phyloP scores from a whole-genome alignment of 1,140 invertebrate species.

The Saccostrea glomerata region DNA sequence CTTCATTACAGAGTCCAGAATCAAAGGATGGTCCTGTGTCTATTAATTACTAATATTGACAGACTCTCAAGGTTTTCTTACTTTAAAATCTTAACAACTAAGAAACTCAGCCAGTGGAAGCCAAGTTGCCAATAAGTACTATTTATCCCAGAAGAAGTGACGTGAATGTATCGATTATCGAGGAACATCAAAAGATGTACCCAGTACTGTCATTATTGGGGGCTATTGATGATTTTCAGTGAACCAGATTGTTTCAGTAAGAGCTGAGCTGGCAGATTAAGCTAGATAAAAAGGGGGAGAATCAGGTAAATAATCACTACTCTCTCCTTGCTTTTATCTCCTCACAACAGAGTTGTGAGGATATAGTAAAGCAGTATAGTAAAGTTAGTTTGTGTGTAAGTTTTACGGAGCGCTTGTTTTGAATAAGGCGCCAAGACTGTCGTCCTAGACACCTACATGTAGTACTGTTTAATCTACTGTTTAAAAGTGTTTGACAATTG shows the following conservation, averaged over 20 bases:
- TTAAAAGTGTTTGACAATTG: too few relatives aligned
- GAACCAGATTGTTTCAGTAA: background rate
- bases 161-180: background rate
- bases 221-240: background rate
- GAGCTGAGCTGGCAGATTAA: background rate
- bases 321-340: too few relatives aligned
- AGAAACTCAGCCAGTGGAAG: background rate
- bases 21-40: background rate
- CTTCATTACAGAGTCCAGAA: background rate
- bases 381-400: too few relatives aligned
- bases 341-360: too few relatives aligned
- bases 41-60: conserved; percentile 1
- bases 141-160: background rate
- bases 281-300: too few relatives aligned
- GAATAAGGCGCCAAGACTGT: too few relatives aligned
- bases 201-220: background rate
- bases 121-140: background rate
- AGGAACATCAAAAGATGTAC: background rate
- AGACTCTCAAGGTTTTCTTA: background rate
- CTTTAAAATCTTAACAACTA: background rate
- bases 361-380: too few relatives aligned
- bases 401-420: too few relatives aligned
- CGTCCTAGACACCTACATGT: too few relatives aligned
- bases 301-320: too few relatives aligned
- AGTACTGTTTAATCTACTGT: too few relatives aligned